Conservation (phyloP, 2,113 vertebrate genomes). For the Microtus richardsoni region DNA sequence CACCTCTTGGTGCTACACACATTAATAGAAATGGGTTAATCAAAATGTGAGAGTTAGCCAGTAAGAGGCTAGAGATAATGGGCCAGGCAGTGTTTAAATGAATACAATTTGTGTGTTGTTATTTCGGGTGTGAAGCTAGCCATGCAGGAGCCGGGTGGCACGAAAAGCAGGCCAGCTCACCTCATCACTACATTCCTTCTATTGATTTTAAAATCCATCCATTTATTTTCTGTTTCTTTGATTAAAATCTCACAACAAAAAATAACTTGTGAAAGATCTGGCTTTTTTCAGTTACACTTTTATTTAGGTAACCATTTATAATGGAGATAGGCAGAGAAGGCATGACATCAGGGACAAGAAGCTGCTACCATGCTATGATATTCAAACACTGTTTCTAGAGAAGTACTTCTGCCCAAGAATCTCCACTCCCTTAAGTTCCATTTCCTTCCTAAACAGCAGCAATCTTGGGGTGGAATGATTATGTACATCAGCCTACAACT, state of each 20-base stretch:
- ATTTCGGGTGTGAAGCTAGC: no score
- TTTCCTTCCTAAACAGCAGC: not conserved
- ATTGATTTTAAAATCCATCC: not conserved
- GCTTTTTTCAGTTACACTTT: not conserved
- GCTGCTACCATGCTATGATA: not conserved
- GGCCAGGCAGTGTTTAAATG: no score
- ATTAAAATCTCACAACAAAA: not conserved
- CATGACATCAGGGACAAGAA: not conserved
- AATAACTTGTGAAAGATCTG: not conserved
- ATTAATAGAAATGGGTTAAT: no score
- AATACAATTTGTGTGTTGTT: no score
- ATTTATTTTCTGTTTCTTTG: not conserved
- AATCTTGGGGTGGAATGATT: not conserved
- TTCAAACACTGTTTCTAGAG: not conserved
- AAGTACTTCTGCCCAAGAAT: not conserved
- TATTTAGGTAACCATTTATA: no score
- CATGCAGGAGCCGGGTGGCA: no score
- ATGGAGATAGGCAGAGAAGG: not conserved
- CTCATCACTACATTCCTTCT: not conserved
- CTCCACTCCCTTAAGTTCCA: not conserved
- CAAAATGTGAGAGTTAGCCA: no score
- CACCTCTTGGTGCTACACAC: no score
- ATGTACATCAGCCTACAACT: fast-evolving
- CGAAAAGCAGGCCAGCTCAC: no score
- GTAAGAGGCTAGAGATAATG: no score